phyloP scores from a whole-genome alignment of 1,140 invertebrate genomes.

The Pseudomyrmex dendroicus region DNA sequence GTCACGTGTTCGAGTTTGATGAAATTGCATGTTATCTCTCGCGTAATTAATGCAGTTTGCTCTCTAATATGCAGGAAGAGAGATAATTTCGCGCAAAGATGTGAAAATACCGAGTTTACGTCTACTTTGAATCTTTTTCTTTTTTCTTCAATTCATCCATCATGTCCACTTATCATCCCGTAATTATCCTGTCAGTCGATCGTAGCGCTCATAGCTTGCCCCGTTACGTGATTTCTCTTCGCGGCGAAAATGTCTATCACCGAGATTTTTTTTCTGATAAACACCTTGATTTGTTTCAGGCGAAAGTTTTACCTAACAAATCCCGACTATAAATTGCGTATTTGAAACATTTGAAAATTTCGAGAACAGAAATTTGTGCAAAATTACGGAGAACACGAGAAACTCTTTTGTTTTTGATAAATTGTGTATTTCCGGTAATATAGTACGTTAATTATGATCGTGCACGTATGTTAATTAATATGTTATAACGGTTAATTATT shows the following conservation, averaged over 20 bases:
- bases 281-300: not conserved
- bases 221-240: conserved; percentile 45
- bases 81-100: not conserved
- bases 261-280: conserved; percentile 30
- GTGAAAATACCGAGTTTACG: conserved; percentile 16
- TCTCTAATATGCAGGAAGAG: not conserved
- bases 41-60: conserved; percentile 1
- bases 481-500: no score
- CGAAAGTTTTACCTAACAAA: not conserved
- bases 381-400: no score
- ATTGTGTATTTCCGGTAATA: no score
- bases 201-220: not conserved
- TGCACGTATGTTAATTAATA: no score
- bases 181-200: conserved; percentile 65
- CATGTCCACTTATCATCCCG: conserved; percentile 31
- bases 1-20: conserved; percentile 13
- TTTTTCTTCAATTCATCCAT: not conserved
- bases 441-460: no score
- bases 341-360: no score
- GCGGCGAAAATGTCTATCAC: conserved; percentile 28
- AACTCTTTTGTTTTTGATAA: no score
- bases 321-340: not conserved
- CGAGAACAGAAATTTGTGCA: no score
- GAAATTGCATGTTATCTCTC: conserved; percentile 40
- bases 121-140: conserved; percentile 28